Percentiles rank a stretch among this genome's conserved stretches.
These are phyloP conservation scores for Synodontis membranacea DNA, from an alignment of 2,113 vertebrate species.

Conservation along the genomic window DNA sequence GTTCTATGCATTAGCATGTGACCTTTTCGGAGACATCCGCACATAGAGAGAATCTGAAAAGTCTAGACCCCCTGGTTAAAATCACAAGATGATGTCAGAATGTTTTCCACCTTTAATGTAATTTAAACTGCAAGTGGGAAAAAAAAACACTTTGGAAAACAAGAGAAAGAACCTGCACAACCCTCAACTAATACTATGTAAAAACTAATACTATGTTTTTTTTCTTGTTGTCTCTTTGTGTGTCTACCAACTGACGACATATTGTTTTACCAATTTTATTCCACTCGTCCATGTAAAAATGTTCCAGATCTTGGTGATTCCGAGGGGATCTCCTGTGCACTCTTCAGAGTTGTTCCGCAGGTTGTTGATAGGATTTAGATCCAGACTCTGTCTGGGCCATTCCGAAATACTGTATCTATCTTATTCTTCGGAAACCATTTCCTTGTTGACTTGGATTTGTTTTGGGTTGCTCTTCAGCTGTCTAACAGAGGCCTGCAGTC, in stretches of 20 bases:
- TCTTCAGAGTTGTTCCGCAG: too few relatives aligned
- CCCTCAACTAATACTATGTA: not conserved
- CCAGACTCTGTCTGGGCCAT: too few relatives aligned
- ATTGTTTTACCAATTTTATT: too few relatives aligned
- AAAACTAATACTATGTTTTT: not conserved
- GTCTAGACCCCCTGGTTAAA: not conserved
- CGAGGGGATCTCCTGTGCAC: too few relatives aligned
- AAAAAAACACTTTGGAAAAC: not conserved
- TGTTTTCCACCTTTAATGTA: not conserved
- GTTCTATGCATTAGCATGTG: not conserved
- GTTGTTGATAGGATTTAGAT: too few relatives aligned
- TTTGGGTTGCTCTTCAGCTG: not conserved
- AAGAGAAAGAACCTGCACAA: not conserved
- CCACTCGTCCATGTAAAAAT: too few relatives aligned
- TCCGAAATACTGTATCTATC: not conserved
- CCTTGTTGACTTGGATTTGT: not conserved
- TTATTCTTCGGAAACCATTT: not conserved
- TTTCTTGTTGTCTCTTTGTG: not conserved
- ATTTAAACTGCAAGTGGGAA: not conserved
- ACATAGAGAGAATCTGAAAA: too few relatives aligned
- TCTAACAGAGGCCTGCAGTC: not conserved
- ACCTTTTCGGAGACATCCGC: too few relatives aligned
- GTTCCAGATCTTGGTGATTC: too few relatives aligned
- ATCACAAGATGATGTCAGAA: not conserved
- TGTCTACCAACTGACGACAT: too few relatives aligned